A percentile compares a stretch with the other conserved stretches of the same genome.
phyloP scores from a whole-genome alignment of 2,888 invertebrate species.

The Globia sparganii region DNA sequence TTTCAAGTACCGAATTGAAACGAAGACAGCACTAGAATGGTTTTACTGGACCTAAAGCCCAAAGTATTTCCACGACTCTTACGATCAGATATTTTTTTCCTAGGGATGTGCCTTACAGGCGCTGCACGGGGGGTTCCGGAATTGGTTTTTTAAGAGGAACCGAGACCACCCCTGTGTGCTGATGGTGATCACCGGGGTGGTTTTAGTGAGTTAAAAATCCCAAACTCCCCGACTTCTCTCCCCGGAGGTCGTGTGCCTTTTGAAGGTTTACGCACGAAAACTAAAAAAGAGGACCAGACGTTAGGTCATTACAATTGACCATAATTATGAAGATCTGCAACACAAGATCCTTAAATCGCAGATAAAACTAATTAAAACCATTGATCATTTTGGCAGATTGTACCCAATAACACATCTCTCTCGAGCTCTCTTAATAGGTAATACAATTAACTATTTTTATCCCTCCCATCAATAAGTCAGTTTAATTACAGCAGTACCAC shows the following conservation, averaged over 20 bases:
- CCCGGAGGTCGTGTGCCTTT: too few relatives aligned
- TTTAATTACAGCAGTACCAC: conserved; percentile 58
- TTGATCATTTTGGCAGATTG: neutral
- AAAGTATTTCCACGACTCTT: neutral
- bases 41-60: neutral
- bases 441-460: conserved; percentile 45
- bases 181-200: too few relatives aligned
- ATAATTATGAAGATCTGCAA: neutral
- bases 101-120: too few relatives aligned
- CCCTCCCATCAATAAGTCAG: conserved; percentile 48
- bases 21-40: neutral
- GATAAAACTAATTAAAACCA: neutral
- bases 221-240: too few relatives aligned
- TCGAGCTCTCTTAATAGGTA: neutral
- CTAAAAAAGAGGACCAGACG: too few relatives aligned
- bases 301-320: neutral
- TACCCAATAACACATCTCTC: neutral
- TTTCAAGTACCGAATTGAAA: neutral
- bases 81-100: too few relatives aligned
- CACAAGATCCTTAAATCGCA: neutral
- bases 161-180: too few relatives aligned
- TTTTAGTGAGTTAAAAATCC: too few relatives aligned
- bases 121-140: too few relatives aligned
- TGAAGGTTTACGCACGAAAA: too few relatives aligned
- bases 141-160: too few relatives aligned